These are phyloP conservation scores for Puntigrus tetrazona DNA, from an alignment of 2,113 vertebrate genomes.

Conservation along the genomic window DNA sequence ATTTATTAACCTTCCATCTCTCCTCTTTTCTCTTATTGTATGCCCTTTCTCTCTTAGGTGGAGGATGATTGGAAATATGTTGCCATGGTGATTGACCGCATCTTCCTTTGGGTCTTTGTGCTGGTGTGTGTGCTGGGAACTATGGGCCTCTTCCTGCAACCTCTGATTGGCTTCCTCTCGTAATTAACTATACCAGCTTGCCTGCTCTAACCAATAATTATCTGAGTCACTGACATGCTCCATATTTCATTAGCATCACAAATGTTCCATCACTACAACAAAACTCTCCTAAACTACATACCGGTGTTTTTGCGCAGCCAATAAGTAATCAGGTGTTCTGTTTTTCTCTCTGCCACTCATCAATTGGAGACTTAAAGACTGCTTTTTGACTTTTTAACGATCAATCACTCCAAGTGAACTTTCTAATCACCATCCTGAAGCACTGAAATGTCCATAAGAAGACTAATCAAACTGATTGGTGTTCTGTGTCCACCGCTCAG, in stretches of 20 bases:
- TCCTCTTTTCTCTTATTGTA: conserved; percentile 2
- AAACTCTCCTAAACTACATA: not conserved
- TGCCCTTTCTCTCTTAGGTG: conserved; percentile 79
- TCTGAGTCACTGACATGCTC: conserved; percentile 31
- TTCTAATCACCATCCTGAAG: conserved; percentile 13
- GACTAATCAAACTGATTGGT: conserved; percentile 21
- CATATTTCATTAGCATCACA: not conserved
- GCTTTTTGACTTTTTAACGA: not conserved
- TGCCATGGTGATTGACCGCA: conserved; percentile 96
- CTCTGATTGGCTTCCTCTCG: conserved; percentile 77
- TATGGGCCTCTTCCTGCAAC: conserved; percentile 87
- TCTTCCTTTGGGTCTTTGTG: conserved; percentile 96
- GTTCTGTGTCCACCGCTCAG: not conserved
- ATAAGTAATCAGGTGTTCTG: conserved; percentile 35
- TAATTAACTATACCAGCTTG: conserved; percentile 55
- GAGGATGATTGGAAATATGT: conserved; percentile 96
- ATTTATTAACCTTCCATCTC: conserved; percentile 12
- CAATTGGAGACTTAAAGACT: not conserved
- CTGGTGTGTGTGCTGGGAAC: conserved; percentile 89
- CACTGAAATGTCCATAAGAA: not conserved
- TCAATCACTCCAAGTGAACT: not conserved
- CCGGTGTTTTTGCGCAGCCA: not conserved
- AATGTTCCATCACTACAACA: not conserved
- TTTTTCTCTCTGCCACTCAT: conserved; percentile 2
- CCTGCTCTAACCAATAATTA: conserved; percentile 13